These are phyloP conservation scores for Phodopus roborovskii DNA, from an alignment of 2,113 vertebrate species.

Conservation along the genomic window DNA sequence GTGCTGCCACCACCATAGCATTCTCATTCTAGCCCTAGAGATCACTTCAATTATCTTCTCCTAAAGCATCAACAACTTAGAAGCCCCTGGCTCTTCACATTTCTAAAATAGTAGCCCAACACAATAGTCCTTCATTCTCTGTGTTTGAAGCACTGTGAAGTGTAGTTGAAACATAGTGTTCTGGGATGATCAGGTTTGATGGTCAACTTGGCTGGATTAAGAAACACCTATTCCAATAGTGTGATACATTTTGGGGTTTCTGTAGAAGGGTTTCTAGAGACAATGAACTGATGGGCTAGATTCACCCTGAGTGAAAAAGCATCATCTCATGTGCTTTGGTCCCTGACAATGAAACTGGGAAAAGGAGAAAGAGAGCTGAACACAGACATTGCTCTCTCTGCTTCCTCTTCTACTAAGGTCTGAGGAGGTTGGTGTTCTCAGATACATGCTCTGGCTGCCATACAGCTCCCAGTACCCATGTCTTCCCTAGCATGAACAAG, in stretches of 20 bases:
- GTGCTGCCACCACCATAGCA: neutral
- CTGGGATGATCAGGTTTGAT: neutral
- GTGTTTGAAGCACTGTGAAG: neutral
- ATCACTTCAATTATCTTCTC: neutral
- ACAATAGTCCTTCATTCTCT: neutral
- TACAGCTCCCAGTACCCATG: too few species aligned
- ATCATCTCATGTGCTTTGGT: neutral
- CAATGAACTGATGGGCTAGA: neutral
- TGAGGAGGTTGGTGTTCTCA: neutral
- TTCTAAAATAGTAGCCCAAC: neutral
- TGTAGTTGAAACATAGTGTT: neutral
- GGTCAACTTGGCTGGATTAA: neutral
- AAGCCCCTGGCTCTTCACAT: neutral
- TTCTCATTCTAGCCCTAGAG: constrained; percentile 13
- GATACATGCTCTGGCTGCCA: neutral
- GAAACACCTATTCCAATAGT: neutral
- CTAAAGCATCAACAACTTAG: neutral
- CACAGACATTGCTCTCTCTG: neutral
- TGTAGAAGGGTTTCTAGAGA: neutral
- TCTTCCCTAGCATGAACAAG: neutral
- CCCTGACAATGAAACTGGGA: neutral
- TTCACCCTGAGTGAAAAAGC: neutral
- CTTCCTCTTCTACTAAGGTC: neutral
- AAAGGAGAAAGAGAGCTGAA: neutral
- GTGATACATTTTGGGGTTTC: neutral